A percentile compares a stretch with the other conserved stretches of the same genome.
phyloP scores from a whole-genome alignment of 2,888 invertebrate species.

The Sicus ferrugineus region DNA sequence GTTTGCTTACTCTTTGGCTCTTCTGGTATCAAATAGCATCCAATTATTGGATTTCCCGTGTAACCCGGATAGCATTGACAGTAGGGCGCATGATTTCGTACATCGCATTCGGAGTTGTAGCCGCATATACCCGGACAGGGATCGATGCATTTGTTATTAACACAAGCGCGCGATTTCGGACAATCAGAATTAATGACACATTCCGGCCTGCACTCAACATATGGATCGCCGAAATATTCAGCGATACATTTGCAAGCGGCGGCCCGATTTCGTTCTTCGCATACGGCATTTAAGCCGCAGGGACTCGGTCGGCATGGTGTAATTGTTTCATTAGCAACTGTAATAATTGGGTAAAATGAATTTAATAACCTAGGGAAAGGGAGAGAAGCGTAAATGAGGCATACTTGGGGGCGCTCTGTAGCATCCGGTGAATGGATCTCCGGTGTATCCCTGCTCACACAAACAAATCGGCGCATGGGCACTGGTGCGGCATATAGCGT shows the following conservation, averaged over 20 bases:
- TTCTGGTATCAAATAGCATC: constrained; percentile 61
- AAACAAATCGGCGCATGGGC: constrained; percentile 67
- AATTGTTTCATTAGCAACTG: constrained; percentile 66
- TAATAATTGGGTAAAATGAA: constrained; percentile 26
- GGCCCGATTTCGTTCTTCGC: constrained; percentile 71
- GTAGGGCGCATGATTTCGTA: constrained; percentile 73
- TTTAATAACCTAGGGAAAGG: too few species aligned
- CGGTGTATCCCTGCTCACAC: constrained; percentile 68
- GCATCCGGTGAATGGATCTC: constrained; percentile 72
- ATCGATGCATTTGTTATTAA: constrained; percentile 80
- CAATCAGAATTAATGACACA: constrained; percentile 75
- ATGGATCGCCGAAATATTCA: constrained; percentile 73
- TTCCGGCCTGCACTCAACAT: constrained; percentile 73
- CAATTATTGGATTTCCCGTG: constrained; percentile 70
- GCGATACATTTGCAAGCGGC: constrained; percentile 73
- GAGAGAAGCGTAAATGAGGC: constrained; percentile 45
- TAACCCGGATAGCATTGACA: constrained; percentile 71
- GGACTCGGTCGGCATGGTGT: constrained; percentile 72
- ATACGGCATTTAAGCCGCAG: constrained; percentile 74
- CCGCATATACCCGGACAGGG: constrained; percentile 87
- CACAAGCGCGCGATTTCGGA: constrained; percentile 70
- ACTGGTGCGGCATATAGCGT: constrained; percentile 71
- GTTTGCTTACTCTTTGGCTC: constrained; percentile 57
- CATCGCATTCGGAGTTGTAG: constrained; percentile 76
- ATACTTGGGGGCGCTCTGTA: constrained; percentile 65